Evolutionary conservation across 2,888 invertebrate species (phyloP).

Genomic region (Euplexia lucipara): DNA sequence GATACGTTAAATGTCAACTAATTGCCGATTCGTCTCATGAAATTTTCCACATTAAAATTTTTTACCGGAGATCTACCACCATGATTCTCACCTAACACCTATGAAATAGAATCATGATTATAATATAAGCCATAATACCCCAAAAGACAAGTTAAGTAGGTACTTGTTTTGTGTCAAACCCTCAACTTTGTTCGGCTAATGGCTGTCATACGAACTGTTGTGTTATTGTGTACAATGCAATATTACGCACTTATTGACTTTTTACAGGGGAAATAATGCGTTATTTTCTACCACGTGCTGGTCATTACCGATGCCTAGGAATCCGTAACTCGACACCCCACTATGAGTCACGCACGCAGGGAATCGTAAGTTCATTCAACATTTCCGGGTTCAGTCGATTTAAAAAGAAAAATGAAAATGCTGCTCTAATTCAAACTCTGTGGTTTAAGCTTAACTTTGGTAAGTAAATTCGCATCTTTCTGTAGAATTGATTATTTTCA

Average conservation of each 20-base stretch:
- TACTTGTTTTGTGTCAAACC: constrained; percentile 55
- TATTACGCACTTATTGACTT: constrained; percentile 59
- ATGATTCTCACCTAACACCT: constrained; percentile 7
- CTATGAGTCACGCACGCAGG: constrained; percentile 57
- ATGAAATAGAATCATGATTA: constrained; percentile 9
- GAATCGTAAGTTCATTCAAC: constrained; percentile 32
- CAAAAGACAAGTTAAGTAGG: too few relatives aligned
- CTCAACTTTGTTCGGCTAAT: constrained; percentile 44
- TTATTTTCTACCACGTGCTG: constrained; percentile 63
- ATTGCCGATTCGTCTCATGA: too few relatives aligned
- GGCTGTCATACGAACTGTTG: constrained; percentile 59
- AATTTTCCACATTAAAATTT: background rate
- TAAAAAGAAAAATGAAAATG: constrained; percentile 17
- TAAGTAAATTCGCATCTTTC: constrained; percentile 30
- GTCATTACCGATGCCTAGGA: constrained; percentile 60
- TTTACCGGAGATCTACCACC: too few relatives aligned
- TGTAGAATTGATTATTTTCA: constrained; percentile 50
- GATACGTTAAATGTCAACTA: too few relatives aligned
- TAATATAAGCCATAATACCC: too few relatives aligned
- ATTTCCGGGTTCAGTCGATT: constrained; percentile 17
- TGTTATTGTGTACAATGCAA: constrained; percentile 61
- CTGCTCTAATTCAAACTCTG: constrained; percentile 38
- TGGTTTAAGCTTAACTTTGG: constrained; percentile 32
- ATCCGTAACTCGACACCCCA: constrained; percentile 61
- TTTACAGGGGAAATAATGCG: constrained; percentile 58